These are phyloP conservation scores for Sciurus vulgaris DNA, from an alignment of 2,797 vertebrate genomes.

Conservation along the genomic window DNA sequence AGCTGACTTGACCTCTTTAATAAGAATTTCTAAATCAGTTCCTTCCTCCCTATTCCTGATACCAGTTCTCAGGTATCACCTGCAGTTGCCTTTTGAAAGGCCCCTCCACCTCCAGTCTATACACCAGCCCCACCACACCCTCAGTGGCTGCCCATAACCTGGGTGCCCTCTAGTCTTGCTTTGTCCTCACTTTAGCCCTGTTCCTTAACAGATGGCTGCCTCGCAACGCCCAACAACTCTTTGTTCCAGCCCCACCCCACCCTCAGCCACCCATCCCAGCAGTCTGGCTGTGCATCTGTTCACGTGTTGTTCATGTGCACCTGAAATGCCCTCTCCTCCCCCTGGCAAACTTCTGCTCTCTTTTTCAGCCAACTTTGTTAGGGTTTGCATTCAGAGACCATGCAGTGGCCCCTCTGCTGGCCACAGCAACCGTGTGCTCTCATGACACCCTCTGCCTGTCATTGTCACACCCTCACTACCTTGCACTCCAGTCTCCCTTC, in stretches of 20 bases:
- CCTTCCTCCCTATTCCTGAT: background rate
- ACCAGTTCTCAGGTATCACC: background rate
- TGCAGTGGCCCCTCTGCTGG: background rate
- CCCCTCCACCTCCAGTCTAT: background rate
- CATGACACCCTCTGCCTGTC: background rate
- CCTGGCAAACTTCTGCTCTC: background rate
- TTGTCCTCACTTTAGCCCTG: background rate
- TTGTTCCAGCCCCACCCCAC: background rate
- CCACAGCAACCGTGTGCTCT: no score
- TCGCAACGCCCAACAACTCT: background rate
- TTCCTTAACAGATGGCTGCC: constrained; percentile 17
- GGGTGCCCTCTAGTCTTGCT: fast-evolving
- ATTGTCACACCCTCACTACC: background rate
- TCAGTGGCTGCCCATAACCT: background rate
- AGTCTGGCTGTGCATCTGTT: background rate
- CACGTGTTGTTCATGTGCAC: background rate
- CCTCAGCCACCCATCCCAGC: background rate
- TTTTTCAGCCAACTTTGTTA: background rate
- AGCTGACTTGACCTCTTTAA: background rate
- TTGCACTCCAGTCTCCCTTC: background rate
- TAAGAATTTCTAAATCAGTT: background rate
- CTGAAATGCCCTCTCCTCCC: constrained; percentile 16
- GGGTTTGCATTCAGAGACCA: background rate
- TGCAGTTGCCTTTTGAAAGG: background rate
- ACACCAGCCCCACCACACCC: background rate